These are phyloP conservation scores for Drosophila macrospina DNA, from an alignment of 2,888 invertebrate genomes.

Conservation along the genomic window DNA sequence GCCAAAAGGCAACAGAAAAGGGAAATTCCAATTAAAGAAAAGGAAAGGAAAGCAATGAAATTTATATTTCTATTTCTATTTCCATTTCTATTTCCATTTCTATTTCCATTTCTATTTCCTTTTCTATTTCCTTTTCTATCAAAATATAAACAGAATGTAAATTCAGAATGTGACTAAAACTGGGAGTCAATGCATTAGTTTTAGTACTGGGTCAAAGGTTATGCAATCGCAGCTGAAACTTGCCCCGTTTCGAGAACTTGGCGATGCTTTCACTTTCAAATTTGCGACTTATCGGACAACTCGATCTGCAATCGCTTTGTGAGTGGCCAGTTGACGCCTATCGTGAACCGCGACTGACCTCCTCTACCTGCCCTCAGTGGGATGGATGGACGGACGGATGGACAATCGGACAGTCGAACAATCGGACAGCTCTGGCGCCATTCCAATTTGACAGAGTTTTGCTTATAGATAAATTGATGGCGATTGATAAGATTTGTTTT, in stretches of 20 bases:
- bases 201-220: slow-evolving; percentile 7
- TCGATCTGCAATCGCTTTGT: slow-evolving; percentile 65
- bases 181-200: not conserved
- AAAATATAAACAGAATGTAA: too few species aligned
- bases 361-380: not conserved
- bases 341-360: slow-evolving; percentile 50
- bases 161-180: not conserved
- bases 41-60: not conserved
- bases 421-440: slow-evolving; percentile 2
- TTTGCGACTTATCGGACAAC: slow-evolving; percentile 47
- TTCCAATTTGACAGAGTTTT: slow-evolving; percentile 41
- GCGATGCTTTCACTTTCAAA: slow-evolving; percentile 46
- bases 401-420: not conserved
- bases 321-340: slow-evolving; percentile 76
- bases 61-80: not conserved
- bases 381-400: not conserved
- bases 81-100: too few species aligned
- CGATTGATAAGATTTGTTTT: slow-evolving; percentile 61
- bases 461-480: slow-evolving; percentile 55
- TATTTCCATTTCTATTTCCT: too few species aligned
- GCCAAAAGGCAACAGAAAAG: not conserved
- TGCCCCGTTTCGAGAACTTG: slow-evolving; percentile 33
- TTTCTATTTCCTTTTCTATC: too few species aligned
- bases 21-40: too few species aligned
- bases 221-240: not conserved